Evolutionary conservation across 2,888 invertebrate species (phyloP).

Genomic region (Nycteola revayana): DNA sequence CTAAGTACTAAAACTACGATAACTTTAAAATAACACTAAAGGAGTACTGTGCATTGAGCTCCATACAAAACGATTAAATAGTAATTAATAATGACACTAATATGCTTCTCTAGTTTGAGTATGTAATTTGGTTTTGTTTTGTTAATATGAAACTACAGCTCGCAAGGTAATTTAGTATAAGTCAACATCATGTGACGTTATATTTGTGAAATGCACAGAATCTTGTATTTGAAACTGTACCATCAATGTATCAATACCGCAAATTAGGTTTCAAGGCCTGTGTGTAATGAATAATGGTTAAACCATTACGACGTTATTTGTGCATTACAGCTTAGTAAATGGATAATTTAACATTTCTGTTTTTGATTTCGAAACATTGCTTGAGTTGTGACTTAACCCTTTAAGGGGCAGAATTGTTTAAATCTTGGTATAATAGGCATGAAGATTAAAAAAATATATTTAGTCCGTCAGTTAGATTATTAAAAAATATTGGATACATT

Average conservation of each 20-base stretch:
- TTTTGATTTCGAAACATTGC: slow-evolving; percentile 2
- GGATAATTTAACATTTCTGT: slow-evolving; percentile 40
- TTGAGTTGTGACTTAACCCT: too few relatives aligned
- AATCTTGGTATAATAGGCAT: too few relatives aligned
- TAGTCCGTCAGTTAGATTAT: too few relatives aligned
- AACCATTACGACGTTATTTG: slow-evolving; percentile 65
- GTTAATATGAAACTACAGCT: background rate
- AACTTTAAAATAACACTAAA: background rate
- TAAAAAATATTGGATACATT: too few relatives aligned
- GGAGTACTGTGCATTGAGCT: background rate
- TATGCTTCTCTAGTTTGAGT: background rate
- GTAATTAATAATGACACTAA: background rate
- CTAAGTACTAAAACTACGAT: background rate
- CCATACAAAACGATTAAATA: background rate
- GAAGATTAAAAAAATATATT: too few relatives aligned
- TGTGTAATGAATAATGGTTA: slow-evolving; percentile 63
- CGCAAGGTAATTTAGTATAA: too few relatives aligned
- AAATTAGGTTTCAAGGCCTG: slow-evolving; percentile 39
- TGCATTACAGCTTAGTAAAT: slow-evolving; percentile 79
- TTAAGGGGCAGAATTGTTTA: too few relatives aligned
- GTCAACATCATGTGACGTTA: slow-evolving; percentile 2
- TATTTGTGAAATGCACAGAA: slow-evolving; percentile 11
- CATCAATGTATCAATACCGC: slow-evolving; percentile 22
- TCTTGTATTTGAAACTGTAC: slow-evolving; percentile 2
- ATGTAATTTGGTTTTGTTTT: background rate